These are phyloP conservation scores for Caprella mutica DNA, from an alignment of 2,888 invertebrate genomes.

Conservation along the genomic window DNA sequence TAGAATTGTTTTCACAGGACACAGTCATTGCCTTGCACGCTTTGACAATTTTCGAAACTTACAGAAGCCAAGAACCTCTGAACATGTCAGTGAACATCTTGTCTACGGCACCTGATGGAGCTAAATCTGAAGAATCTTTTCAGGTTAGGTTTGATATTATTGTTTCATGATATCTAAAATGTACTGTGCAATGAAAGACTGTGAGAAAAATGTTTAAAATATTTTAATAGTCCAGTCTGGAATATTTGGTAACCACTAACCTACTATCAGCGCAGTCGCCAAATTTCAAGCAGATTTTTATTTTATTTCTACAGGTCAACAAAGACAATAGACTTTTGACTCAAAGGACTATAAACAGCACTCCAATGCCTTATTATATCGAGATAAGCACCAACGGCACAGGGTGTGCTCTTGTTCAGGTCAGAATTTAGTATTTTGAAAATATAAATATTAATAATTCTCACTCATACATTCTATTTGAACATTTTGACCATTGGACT, in stretches of 20 bases:
- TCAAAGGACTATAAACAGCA: not conserved
- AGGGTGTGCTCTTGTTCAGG: constrained; percentile 1
- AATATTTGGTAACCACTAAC: too few species aligned
- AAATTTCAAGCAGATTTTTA: too few species aligned
- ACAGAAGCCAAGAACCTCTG: not conserved
- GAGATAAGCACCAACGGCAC: not conserved
- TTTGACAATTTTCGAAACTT: not conserved
- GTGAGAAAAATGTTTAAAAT: too few species aligned
- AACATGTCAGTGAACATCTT: not conserved
- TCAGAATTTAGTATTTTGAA: not conserved
- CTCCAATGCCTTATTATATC: not conserved
- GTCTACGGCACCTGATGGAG: not conserved
- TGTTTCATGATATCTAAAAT: too few species aligned
- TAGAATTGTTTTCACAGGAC: not conserved
- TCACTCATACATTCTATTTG: not conserved
- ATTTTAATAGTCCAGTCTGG: too few species aligned
- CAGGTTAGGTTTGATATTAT: too few species aligned
- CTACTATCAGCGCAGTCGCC: too few species aligned
- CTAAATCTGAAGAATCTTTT: too few species aligned
- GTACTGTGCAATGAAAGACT: too few species aligned
- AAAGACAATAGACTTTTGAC: not conserved
- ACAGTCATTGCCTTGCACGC: not conserved
- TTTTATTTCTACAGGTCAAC: not conserved
- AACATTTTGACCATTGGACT: not conserved
- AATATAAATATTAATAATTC: too few species aligned